phyloP scores from a whole-genome alignment of 2,113 vertebrate species.

The Burhinus oedicnemus region DNA sequence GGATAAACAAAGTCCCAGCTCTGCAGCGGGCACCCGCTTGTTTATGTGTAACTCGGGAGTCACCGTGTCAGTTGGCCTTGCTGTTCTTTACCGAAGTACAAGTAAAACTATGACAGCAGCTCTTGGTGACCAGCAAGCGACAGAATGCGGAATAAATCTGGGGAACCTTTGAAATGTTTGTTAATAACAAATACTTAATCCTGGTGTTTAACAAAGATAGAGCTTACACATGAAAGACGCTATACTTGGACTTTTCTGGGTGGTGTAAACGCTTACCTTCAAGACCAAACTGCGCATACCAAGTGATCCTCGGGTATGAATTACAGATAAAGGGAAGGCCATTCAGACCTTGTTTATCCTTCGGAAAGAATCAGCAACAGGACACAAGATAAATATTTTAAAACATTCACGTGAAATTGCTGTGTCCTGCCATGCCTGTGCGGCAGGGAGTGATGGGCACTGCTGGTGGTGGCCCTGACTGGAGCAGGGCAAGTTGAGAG shows the following conservation, averaged over 20 bases:
- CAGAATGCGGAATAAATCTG: neutral
- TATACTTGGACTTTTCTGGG: neutral
- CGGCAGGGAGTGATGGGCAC: fast-evolving
- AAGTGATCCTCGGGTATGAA: neutral
- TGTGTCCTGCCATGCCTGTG: fast-evolving
- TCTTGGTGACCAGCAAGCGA: neutral
- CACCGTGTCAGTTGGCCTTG: neutral
- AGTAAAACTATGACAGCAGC: neutral
- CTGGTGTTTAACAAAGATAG: neutral
- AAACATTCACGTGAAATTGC: neutral
- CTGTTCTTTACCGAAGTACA: neutral
- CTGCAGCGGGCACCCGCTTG: neutral
- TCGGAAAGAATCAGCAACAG: neutral
- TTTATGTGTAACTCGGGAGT: neutral
- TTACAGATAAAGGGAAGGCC: neutral
- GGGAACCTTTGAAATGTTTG: neutral
- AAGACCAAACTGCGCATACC: neutral
- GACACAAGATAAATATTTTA: neutral
- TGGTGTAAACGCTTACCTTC: neutral
- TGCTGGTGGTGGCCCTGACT: neutral
- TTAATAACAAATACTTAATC: neutral
- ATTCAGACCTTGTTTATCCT: neutral
- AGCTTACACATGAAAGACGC: neutral
- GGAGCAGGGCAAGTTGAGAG: neutral
- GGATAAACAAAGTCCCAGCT: neutral